These are phyloP conservation scores for Drymodes brunneopygia DNA, from an alignment of 2,113 vertebrate genomes.

Conservation along the genomic window DNA sequence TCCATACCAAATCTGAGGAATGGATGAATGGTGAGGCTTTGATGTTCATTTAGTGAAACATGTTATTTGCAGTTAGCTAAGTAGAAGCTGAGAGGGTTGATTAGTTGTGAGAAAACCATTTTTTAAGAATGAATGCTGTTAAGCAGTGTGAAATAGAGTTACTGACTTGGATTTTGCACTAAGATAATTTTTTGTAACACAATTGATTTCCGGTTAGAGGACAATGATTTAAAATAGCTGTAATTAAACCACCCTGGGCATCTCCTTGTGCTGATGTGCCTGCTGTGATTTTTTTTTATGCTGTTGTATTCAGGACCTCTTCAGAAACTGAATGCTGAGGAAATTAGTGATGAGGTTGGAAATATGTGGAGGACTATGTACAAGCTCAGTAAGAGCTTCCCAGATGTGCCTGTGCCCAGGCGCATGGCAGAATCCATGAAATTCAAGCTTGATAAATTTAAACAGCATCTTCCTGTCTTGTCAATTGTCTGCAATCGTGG, in stretches of 20 bases:
- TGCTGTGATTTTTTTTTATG: background rate
- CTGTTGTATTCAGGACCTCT: slow-evolving; percentile 73
- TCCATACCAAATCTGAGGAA: slow-evolving; percentile 80
- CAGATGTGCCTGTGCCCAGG: slow-evolving; percentile 71
- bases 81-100: background rate
- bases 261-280: background rate
- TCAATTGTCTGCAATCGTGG: slow-evolving; percentile 83
- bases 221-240: background rate
- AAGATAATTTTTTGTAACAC: background rate
- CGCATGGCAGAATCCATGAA: slow-evolving; percentile 79
- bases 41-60: background rate
- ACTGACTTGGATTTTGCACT: background rate
- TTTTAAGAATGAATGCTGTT: background rate
- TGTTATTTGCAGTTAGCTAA: background rate
- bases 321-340: slow-evolving; percentile 77
- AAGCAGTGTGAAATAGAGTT: background rate
- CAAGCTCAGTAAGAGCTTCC: slow-evolving; percentile 80
- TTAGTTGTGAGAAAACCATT: background rate
- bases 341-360: slow-evolving; percentile 78
- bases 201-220: background rate
- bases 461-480: slow-evolving; percentile 82
- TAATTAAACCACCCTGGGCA: background rate
- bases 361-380: slow-evolving; percentile 85
- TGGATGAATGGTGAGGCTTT: slow-evolving; percentile 86
- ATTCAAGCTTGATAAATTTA: slow-evolving; percentile 84